A percentile compares a stretch with the other conserved stretches of the same genome.
phyloP scores from a whole-genome alignment of 2,888 invertebrate genomes.

The Metalampra italica region DNA sequence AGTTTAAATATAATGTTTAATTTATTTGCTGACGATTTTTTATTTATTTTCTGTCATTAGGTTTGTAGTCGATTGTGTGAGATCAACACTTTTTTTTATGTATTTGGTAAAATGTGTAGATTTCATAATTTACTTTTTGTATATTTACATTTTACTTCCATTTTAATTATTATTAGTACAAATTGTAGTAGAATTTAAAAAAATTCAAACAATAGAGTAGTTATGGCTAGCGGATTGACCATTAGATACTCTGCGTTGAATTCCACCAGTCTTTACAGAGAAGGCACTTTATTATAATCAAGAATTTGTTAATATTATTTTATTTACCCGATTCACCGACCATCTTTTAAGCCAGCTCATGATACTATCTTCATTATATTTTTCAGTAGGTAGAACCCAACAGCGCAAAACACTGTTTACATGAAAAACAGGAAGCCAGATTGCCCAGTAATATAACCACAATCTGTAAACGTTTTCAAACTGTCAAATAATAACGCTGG shows the following conservation, averaged over 20 bases:
- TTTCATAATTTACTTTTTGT: no score
- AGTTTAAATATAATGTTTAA: no score
- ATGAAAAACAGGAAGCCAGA: constrained; percentile 73
- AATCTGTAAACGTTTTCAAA: constrained; percentile 77
- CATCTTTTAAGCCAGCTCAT: not conserved
- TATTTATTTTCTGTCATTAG: no score
- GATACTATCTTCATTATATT: not conserved
- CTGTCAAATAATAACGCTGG: constrained; percentile 76
- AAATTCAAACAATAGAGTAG: no score
- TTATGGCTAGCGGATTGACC: no score
- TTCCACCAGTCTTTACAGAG: not conserved
- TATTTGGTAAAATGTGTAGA: no score
- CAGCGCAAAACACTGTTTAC: constrained; percentile 64
- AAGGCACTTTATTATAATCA: not conserved
- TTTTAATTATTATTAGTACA: no score
- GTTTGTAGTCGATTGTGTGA: no score
- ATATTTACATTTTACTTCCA: no score
- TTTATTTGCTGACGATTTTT: no score
- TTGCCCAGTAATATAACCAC: constrained; percentile 67
- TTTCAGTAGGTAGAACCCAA: not conserved
- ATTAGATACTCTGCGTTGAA: not conserved
- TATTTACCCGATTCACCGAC: not conserved
- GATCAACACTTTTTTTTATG: no score
- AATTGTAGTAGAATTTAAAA: no score
- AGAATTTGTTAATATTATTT: not conserved